Percentiles rank a stretch among this genome's conserved stretches.
Conservation (phyloP, 2,797 vertebrate genomes). For the Bovichtus variegatus region DNA sequence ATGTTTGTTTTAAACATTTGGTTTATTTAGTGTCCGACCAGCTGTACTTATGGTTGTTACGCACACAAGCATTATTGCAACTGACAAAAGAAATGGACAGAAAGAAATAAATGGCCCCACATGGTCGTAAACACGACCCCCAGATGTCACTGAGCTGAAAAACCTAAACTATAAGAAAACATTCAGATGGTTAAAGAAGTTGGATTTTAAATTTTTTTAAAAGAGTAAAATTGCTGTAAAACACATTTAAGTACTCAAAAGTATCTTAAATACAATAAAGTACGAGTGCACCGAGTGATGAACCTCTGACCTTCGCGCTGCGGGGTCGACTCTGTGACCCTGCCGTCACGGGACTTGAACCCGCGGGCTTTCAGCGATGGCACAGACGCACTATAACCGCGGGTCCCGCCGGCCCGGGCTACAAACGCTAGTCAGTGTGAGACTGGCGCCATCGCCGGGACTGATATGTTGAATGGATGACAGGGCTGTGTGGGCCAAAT, state of each 20-base stretch:
- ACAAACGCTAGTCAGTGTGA: slow-evolving; percentile 36
- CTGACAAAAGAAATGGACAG: neutral
- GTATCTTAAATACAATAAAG: neutral
- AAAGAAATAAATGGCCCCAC: neutral
- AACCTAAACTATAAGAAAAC: neutral
- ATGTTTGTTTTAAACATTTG: neutral
- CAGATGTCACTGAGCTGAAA: neutral
- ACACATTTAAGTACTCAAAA: no score
- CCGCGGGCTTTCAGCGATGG: slow-evolving; percentile 18
- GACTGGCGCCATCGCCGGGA: slow-evolving; percentile 49
- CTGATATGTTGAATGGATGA: slow-evolving; percentile 78
- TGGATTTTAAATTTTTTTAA: neutral
- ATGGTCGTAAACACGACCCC: neutral
- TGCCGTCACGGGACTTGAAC: slow-evolving; percentile 27
- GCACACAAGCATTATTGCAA: neutral
- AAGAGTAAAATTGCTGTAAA: neutral
- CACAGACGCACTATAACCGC: slow-evolving; percentile 11
- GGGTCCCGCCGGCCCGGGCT: slow-evolving; percentile 18
- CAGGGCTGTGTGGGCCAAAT: slow-evolving; percentile 72
- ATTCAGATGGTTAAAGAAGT: neutral
- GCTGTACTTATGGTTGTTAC: neutral
- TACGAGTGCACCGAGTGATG: neutral
- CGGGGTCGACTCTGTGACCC: slow-evolving; percentile 34
- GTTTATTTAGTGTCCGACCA: neutral
- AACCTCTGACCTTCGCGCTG: slow-evolving; percentile 41